Percentiles rank a stretch among this genome's conserved stretches.
These are phyloP conservation scores for Colaptes auratus DNA, from an alignment of 2,113 vertebrate species.

Conservation along the genomic window DNA sequence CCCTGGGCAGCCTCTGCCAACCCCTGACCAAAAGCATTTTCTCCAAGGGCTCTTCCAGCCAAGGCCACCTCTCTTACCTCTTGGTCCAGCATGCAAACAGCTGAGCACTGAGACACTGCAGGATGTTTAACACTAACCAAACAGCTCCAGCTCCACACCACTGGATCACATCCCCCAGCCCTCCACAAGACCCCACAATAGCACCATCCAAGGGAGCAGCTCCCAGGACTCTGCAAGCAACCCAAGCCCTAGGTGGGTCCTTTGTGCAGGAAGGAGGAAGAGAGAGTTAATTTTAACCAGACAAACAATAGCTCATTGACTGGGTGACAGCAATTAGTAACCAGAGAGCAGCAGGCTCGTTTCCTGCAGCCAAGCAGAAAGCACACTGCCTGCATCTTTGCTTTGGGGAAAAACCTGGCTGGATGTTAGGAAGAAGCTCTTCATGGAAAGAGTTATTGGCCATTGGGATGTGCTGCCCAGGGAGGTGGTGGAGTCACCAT, in stretches of 20 bases:
- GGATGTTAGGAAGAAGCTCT: too few species aligned
- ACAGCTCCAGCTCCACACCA: background rate
- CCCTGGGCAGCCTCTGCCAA: too few species aligned
- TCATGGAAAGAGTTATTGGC: too few species aligned
- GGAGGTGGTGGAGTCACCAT: too few species aligned
- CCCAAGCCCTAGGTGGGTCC: background rate
- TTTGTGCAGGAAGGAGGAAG: background rate
- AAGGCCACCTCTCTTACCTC: background rate
- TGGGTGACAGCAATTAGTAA: constrained; percentile 52
- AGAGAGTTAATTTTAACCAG: constrained; percentile 65
- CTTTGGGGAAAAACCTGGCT: background rate
- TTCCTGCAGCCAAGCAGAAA: constrained; percentile 1
- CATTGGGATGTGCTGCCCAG: too few species aligned
- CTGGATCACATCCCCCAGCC: background rate
- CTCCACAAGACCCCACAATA: background rate
- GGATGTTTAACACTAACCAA: background rate
- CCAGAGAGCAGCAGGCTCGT: background rate
- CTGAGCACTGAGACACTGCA: background rate
- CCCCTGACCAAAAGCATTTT: too few species aligned
- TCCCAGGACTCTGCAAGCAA: background rate
- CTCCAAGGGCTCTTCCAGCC: background rate
- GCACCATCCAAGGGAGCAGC: background rate
- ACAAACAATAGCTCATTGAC: constrained; percentile 54
- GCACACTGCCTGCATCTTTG: fast-evolving
- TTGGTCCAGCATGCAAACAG: background rate